Evolutionary conservation across 2,888 invertebrate species (phyloP), one percentile per base, ranked within the genome.

Genomic region (Ophraella communa): DNA sequence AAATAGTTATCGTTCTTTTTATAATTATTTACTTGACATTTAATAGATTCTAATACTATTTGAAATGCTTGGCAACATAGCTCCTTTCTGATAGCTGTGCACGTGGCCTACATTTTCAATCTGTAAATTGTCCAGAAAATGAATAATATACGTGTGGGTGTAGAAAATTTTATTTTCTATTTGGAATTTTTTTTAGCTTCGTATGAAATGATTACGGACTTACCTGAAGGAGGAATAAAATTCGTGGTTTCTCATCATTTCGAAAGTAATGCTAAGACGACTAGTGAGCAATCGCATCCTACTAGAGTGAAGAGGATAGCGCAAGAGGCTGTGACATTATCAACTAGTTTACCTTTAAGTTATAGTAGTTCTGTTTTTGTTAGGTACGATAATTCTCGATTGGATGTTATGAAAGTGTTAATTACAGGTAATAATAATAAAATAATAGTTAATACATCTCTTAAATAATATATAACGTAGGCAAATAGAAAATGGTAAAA

Each of bases 311-410:
- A 96, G 82, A 88, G 97, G 18, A 87, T 97, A 59, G 96, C 97
- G 58, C 97, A 96, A 84, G 96, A 97, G 84, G 93, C 95, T 47
- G 95, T 96, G 68, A 96, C 96, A 27, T 87, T 97, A 56, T 94
- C 95, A 71, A 95, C 95, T 63, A 93, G 93, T 72, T 86, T 97
- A 76, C 97, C 97, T 69, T 87, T 97, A 62, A 95, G 95, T 53
- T 94, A 92, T 83, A 94, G 94, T 82, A 95, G 95, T 80, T 94
- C 94, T 70, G 96, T 97, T 68, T 97, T 97, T 86, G 96, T 97
- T 70, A 88, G 97, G 73, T 95, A 95, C 83, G 96, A 96, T 84
- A 91, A 94, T 67, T 96, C 96, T 82, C 87, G 96, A 67, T 87
- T 97, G 72, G 96, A 97, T 82, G 90, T 96, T 70, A 97, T 97